Evolutionary conservation across 2,113 vertebrate species (phyloP), one percentile per base, ranked within the genome.

Genomic region (Chinchilla lanigera): DNA sequence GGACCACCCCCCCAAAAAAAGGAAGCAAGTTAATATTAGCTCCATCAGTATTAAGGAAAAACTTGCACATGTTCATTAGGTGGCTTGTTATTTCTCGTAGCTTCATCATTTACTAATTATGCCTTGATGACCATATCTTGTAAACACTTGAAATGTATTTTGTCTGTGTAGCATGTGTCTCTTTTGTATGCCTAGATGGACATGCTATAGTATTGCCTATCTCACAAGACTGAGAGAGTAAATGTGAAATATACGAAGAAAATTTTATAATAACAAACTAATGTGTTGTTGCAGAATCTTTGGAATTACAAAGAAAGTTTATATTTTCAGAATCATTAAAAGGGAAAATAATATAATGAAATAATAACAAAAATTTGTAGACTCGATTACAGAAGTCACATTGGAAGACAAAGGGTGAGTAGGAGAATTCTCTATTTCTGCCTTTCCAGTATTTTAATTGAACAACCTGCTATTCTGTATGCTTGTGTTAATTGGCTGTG

Each of bases 361-460:
- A 38, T 33, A 81, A 58, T 44, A 6, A 44, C 13, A 19, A 2
- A n/a, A 60, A 33, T 38, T 56, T 5, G 35, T 58, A 93, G n/a
- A 47, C 0, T 47, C 14, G n/a, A 16, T 56, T 47, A 73, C 26
- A 12, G 7, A 30, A 50, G 14, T 58, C 41, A 50, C 4, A 3
- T 1, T 41, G 20, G 63, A 44, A 4, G 35, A 85, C 26, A 89
- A 30, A 0, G 3, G 11, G 1, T 77, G 41, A 26, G 6, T 3
- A 19, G 41, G 50, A 73, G 5, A 56, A 16, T 35, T 20, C 30
- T 75, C 56, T 22, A 13, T 11, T 16, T 41, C 28, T 1, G 2
- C 1, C 3, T 4, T 33, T 4, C 17, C 1, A 4, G 0, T 9
- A 1, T 44, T 67, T 38, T 5, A 50, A 50, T 28, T n/a, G 44